Percentiles rank a stretch among this genome's conserved stretches.
Conservation (phyloP, 2,113 vertebrate genomes). For the Tyrannus savana region DNA sequence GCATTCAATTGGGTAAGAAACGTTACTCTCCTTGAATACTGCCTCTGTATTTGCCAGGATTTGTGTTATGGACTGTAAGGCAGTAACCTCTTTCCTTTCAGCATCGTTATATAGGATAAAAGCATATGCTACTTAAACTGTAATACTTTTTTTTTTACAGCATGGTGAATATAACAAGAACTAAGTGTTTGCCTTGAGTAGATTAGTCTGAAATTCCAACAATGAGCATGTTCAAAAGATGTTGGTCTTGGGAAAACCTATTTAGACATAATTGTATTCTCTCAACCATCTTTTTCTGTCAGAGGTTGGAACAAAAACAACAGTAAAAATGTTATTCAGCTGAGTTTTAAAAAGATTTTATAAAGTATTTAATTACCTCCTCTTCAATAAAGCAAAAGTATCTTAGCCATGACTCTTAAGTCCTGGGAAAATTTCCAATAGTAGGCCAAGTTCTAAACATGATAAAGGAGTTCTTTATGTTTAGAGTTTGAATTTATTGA, state of each 20-base stretch:
- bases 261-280: not conserved
- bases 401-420: not conserved
- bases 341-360: not conserved
- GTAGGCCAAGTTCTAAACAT: not conserved
- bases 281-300: not conserved
- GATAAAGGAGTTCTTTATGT: not conserved
- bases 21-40: not conserved
- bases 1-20: slow-evolving; percentile 92
- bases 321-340: not conserved
- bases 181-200: not conserved
- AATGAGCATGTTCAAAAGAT: not conserved
- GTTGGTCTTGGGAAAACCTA: not conserved
- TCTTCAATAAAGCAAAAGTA: not conserved
- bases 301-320: not conserved
- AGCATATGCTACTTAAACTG: not conserved
- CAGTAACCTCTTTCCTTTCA: not conserved
- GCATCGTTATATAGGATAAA: not conserved
- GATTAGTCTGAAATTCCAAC: not conserved
- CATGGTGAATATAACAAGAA: not conserved
- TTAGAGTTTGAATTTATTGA: not conserved
- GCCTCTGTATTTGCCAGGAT: not conserved
- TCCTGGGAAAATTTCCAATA: not conserved
- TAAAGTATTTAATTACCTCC: not conserved
- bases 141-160: not conserved
- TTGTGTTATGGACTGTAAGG: not conserved